These are phyloP conservation scores for Euphonia xanthogaster DNA, from an alignment of 2,797 vertebrate species.

Conservation along the genomic window DNA sequence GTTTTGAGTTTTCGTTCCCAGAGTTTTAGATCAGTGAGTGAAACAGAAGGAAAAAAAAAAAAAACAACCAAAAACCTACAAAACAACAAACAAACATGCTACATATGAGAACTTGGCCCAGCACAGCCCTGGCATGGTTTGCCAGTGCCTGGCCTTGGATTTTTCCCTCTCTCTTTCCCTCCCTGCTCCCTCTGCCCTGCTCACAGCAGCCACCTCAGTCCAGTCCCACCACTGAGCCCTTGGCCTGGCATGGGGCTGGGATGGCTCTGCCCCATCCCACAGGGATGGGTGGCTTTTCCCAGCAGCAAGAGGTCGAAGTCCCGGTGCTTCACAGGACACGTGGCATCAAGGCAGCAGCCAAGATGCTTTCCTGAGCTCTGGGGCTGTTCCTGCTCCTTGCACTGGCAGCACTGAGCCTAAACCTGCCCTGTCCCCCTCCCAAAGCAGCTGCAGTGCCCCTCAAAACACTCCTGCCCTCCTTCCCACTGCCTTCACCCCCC, in stretches of 20 bases:
- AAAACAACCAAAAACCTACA: background rate
- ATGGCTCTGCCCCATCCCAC: background rate
- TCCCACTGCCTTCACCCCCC: background rate
- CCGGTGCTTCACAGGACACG: accelerated
- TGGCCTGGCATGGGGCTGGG: accelerated
- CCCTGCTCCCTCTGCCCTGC: background rate
- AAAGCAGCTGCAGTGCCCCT: background rate
- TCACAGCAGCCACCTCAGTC: background rate
- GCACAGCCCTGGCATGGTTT: background rate
- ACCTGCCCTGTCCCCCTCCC: background rate
- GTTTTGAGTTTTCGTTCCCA: slow-evolving; percentile 37
- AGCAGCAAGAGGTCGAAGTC: background rate
- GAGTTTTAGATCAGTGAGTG: slow-evolving; percentile 22
- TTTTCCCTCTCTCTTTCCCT: background rate
- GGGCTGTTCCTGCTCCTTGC: background rate
- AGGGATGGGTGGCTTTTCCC: background rate
- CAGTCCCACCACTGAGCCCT: background rate
- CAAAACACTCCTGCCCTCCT: background rate
- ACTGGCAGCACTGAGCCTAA: background rate
- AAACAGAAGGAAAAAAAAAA: background rate
- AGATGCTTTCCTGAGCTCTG: background rate
- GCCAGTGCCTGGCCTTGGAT: background rate
- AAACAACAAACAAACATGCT: slow-evolving; percentile 45
- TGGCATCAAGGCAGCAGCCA: background rate
- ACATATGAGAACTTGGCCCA: slow-evolving; percentile 8